Base-by-base conservation (phyloP, 2,113 vertebrate genomes). In the Bettongia penicillata region DNA sequence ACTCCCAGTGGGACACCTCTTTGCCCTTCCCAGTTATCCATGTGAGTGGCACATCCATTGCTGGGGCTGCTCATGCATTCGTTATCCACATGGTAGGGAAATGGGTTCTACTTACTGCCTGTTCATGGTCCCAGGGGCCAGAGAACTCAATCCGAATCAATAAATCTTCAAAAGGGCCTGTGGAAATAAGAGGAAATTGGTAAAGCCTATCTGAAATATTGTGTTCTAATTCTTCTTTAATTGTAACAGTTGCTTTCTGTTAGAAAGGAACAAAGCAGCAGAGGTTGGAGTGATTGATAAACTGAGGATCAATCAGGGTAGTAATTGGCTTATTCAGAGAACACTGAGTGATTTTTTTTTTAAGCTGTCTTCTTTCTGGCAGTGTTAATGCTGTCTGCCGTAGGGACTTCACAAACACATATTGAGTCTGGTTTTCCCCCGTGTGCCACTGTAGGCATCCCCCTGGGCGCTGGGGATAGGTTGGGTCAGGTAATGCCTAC, bases 301-400 rank as follows among this genome's bases (percentile, higher is more conserved):
- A 7, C 11, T 52, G 94, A 89, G 90, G 92, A 93, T 53, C 95
- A 57, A 91, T 91, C 28, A 55, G 89, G 95, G 96, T 31, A 57
- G 90, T 92, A 96, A 98, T 14, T 95, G 96, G 96, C 92, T 96
- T 97, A 96, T 98, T 98, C 96, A 48, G 91, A 93, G 97, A 91
- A 50, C 0, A 0, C 37, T 68, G 26, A 51, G 94, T 94, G 91
- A 9, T 1, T 92, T 50, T n/a, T 43, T 92, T 50, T 37, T 93
- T 84, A 51, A 1, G 91, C 95, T 97, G 97, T 91, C 96, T 97
- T 97, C 95, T 94, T 97, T 96, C 97, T 98, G 98, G 97, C 97
- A 97, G 93, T 68, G 37, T 52, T 26, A 95, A 96, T 96, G 53
- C 61, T 22, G 10, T 95, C 91, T 91, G 94, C 95, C 95, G 77